Base-by-base conservation (phyloP, 2,797 vertebrate species). In the Huso huso region DNA sequence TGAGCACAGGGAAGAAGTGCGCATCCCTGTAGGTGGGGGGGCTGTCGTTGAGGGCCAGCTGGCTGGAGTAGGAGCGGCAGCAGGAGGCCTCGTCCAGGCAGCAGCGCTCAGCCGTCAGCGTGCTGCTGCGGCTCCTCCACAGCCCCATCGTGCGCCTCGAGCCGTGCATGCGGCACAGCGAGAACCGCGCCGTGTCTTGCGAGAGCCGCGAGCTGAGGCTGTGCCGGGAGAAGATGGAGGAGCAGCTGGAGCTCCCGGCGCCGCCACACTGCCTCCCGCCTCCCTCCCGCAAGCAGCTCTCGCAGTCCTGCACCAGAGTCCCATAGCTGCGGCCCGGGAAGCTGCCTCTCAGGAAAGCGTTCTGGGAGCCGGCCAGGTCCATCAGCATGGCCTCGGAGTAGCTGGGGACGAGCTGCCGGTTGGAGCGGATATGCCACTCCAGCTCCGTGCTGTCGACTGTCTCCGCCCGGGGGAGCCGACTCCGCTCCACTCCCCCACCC, bases 381-480 rank as follows among this genome's bases (percentile, higher is more conserved):
- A 94, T 87, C 63, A 94, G 84, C 87, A 95, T 84, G 70, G 93
- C 93, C 81, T 96, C 93, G 0, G 94, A 96, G 82, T 96, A 96
- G 83, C 93, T 96, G 60, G 94, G 94, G 69, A 96, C 89, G 76
- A 94, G 76, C 80, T 96, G 94, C 11, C 84, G 89, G 77, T 96
- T 95, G 70, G 90, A 93, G 66, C 89, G 91, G 74, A 96, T 95
- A 81, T 96, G 93, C 93, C 93, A 95, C 83, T 96, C 94, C 74
- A 96, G 85, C 72, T 95, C 94, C 0, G 92, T 92, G 84, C 93
- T 96, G 85, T 95, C 94, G 72, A 91, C 78, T 0, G 93, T 96
- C 81, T 91, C 76, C 0, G 91, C 92, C 63, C 93, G 86, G 1
- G 93, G 93, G 71, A 94, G 84, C 64, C 78, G 74, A 23, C 89